These are phyloP conservation scores for Pristiophorus japonicus DNA, from an alignment of 2,113 vertebrate species.

Conservation along the genomic window DNA sequence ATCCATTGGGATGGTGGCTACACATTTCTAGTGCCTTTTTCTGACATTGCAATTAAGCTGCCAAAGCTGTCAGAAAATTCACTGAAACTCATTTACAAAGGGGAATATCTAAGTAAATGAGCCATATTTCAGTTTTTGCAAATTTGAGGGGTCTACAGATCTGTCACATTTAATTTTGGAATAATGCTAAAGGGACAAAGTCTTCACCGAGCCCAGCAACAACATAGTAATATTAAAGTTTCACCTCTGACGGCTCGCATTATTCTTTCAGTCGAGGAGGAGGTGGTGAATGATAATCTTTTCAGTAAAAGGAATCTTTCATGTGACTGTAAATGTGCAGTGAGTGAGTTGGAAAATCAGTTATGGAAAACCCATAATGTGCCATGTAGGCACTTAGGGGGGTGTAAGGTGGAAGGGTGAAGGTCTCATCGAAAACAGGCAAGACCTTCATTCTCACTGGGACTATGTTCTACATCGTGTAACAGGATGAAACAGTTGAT, in stretches of 20 bases:
- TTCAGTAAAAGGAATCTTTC: neutral
- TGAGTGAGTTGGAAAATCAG: neutral
- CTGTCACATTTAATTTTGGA: neutral
- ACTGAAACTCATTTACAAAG: neutral
- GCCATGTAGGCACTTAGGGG: neutral
- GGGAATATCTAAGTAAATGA: neutral
- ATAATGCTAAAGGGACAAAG: neutral
- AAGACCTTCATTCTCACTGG: neutral
- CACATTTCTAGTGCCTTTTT: neutral
- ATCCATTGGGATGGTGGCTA: neutral
- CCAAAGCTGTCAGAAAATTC: slow-evolving; percentile 14
- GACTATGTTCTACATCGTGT: neutral
- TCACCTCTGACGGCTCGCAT: neutral
- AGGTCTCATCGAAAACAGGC: neutral
- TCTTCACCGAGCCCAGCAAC: neutral
- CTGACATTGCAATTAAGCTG: neutral
- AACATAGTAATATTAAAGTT: neutral
- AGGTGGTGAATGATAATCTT: neutral
- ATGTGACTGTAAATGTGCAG: neutral
- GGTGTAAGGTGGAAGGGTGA: neutral
- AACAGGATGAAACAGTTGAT: neutral
- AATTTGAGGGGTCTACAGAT: neutral
- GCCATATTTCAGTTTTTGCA: slow-evolving; percentile 3
- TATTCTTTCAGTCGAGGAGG: neutral
- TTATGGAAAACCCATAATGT: neutral